Conservation (phyloP, 64 coral and sea anemone genomes). For the Porites lutea region DNA sequence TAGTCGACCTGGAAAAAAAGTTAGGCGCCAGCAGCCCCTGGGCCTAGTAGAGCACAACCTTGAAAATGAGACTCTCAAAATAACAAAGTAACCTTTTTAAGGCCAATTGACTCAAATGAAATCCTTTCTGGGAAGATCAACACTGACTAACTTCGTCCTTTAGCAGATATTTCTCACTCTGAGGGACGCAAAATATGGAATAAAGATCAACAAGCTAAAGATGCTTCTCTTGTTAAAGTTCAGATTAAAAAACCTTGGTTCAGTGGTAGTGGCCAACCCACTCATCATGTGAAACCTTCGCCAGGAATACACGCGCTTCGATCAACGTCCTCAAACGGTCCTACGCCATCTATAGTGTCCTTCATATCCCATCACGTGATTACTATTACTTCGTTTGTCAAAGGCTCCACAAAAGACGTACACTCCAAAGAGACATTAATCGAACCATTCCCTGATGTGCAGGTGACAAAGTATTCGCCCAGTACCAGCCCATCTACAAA, state of each 20-base stretch:
- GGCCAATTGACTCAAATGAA: too few relatives aligned
- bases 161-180: background rate
- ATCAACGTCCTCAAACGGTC: background rate
- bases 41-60: too few relatives aligned
- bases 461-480: background rate
- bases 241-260: background rate
- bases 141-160: too few relatives aligned
- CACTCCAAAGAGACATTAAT: background rate
- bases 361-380: background rate
- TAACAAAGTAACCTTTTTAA: too few relatives aligned
- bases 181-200: background rate
- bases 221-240: background rate
- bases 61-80: too few relatives aligned
- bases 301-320: background rate
- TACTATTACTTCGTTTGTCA: background rate
- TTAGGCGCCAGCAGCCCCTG: too few relatives aligned
- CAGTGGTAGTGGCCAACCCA: background rate
- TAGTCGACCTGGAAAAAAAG: too few relatives aligned
- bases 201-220: background rate
- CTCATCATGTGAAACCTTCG: background rate
- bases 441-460: background rate
- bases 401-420: background rate
- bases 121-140: too few relatives aligned
- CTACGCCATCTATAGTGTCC: background rate
- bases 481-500: background rate